Base-by-base conservation (phyloP, 2,797 vertebrate genomes). In the Gymnodraco acuticeps region DNA sequence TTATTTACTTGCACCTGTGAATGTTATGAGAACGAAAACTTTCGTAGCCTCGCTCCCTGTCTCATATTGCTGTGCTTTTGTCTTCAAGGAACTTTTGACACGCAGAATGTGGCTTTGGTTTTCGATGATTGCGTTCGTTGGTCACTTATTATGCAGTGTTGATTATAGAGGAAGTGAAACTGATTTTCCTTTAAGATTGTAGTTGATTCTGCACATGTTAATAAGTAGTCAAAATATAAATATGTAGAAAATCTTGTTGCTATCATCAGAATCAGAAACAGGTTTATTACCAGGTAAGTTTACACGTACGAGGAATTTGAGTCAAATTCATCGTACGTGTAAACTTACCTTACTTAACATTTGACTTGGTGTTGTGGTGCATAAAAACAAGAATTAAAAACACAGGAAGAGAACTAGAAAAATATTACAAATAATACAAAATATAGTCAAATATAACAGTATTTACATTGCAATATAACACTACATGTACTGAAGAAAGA, bases 1-100 rank as follows among this genome's bases (percentile, higher is more conserved):
- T 75, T 60, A 33, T 71, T 51, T 50, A 12, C 43, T 38, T 51
- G 60, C 78, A 77, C 65, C 85, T 77, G 78, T 46, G 43, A 45
- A 60, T 53, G 69, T 82, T 62, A 70, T 45, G 20, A 61, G 50
- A 67, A 60, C 14, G 15, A 12, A 59, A 70, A 38, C 52, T 31
- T 68, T 46, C 46, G 15, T 5, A 11, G 38, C 20, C 19, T 53
- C 16, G 46, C 8, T 27, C 27, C 4, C 27, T 27, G 27, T 20
- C n/a, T 50, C 17, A 47, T 27, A 5, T 56, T 27, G 45, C 17
- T 43, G 41, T 38, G 4, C 43, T 33, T 60, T 33, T 16, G 52
- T 62, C 61, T 13, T 63, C 43, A 31, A 63, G 11, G 23, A 58
- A 50, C 50, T 31, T 27, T 1, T 5, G 42, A 69, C 5, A 2